Percentiles rank a stretch among this genome's conserved stretches.
Evolutionary conservation across 2,888 invertebrate genomes (phyloP).

Genomic region (Macaria liturata): DNA sequence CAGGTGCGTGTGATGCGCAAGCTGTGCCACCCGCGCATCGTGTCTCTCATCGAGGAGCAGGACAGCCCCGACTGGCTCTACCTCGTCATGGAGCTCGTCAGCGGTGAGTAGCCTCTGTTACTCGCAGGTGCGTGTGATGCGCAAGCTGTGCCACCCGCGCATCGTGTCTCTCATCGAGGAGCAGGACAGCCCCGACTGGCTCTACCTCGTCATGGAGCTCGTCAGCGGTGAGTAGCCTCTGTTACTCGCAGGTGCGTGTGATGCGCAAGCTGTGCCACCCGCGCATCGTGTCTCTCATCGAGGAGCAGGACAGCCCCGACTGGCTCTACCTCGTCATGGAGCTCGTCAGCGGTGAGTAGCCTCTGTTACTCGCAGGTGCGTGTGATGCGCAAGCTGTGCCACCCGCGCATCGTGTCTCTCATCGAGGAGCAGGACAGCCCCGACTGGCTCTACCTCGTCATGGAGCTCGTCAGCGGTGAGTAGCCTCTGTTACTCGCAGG

Average conservation of each 20-base stretch:
- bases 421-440: slow-evolving; percentile 95
- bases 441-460: slow-evolving; percentile 94
- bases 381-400: slow-evolving; percentile 94
- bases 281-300: slow-evolving; percentile 95
- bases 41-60: slow-evolving; percentile 95
- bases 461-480: slow-evolving; percentile 96
- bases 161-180: slow-evolving; percentile 96
- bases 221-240: slow-evolving; percentile 94
- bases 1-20: slow-evolving; percentile 96
- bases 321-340: slow-evolving; percentile 98
- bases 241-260: slow-evolving; percentile 97
- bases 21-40: slow-evolving; percentile 96
- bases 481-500: too few relatives aligned
- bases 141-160: slow-evolving; percentile 95
- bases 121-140: slow-evolving; percentile 96
- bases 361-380: too few relatives aligned
- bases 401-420: slow-evolving; percentile 96
- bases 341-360: slow-evolving; percentile 93
- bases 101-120: too few relatives aligned
- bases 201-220: slow-evolving; percentile 97
- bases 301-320: slow-evolving; percentile 93
- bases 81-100: slow-evolving; percentile 97
- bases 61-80: slow-evolving; percentile 94
- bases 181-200: slow-evolving; percentile 92
- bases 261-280: slow-evolving; percentile 95